Evolutionary conservation across 2,797 vertebrate species (phyloP).

Genomic region (Oryzias sinensis): DNA sequence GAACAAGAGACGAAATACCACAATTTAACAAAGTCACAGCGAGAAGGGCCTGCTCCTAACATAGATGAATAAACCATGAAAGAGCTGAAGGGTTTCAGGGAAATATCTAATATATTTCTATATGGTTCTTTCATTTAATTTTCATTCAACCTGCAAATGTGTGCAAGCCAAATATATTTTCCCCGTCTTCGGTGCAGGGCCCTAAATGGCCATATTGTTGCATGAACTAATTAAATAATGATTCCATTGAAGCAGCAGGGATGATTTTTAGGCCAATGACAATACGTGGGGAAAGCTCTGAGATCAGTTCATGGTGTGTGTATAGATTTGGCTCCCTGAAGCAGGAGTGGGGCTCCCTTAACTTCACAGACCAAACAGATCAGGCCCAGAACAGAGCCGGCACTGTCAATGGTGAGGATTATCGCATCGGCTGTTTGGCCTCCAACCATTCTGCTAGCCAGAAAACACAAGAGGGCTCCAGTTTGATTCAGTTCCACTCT

Average conservation of each 20-base stretch:
- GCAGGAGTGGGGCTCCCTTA: constrained; percentile 66
- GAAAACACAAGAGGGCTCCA: constrained; percentile 73
- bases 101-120: constrained; percentile 64
- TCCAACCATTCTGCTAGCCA: constrained; percentile 68
- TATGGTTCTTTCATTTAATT: constrained; percentile 48
- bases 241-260: constrained; percentile 58
- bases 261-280: constrained; percentile 59
- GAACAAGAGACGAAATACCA: constrained; percentile 62
- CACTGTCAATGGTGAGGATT: constrained; percentile 72
- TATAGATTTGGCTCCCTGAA: constrained; percentile 69
- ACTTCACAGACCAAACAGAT: constrained; percentile 73
- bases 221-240: constrained; percentile 67
- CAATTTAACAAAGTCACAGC: constrained; percentile 68
- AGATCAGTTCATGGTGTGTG: constrained; percentile 67
- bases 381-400: constrained; percentile 67
- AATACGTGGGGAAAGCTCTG: constrained; percentile 54
- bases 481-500: constrained; percentile 70
- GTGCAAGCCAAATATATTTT: constrained; percentile 47
- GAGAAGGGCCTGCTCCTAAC: constrained; percentile 59
- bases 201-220: constrained; percentile 53
- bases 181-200: constrained; percentile 28
- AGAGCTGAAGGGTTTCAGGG: constrained; percentile 46
- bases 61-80: constrained; percentile 62
- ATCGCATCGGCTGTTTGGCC: constrained; percentile 72
- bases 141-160: constrained; percentile 36